Conservation (phyloP, 37 sponge, comb jelly and placozoan species). For the Diacarnus erythraeanus region DNA sequence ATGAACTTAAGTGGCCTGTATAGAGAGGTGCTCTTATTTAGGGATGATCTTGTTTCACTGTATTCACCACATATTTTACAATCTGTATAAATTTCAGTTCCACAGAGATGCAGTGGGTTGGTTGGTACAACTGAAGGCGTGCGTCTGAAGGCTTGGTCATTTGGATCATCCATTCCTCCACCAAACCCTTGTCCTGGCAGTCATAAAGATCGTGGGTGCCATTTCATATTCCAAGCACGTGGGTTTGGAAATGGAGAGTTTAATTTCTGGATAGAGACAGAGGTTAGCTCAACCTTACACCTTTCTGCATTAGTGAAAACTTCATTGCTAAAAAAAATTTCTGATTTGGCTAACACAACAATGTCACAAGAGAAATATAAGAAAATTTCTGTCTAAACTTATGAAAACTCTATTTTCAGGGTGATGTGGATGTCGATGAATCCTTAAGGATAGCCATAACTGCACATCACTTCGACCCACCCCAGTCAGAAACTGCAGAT, state of each 20-base stretch:
- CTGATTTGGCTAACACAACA: no score
- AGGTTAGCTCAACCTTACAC: no score
- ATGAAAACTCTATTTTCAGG: no score
- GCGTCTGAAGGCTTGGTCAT: slow-evolving; percentile 44
- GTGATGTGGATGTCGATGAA: not conserved
- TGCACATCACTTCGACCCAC: slow-evolving; percentile 47
- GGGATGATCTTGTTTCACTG: no score
- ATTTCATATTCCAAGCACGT: slow-evolving; percentile 54
- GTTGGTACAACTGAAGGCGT: slow-evolving; percentile 21
- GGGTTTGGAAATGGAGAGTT: slow-evolving; percentile 38
- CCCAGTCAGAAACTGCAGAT: slow-evolving; percentile 30
- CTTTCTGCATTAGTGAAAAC: no score
- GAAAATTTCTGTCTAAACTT: no score
- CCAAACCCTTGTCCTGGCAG: slow-evolving; percentile 3
- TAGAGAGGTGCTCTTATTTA: no score
- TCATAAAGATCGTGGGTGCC: slow-evolving; percentile 16
- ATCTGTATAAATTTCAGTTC: slow-evolving; percentile 49
- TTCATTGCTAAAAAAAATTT: no score
- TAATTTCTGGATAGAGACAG: slow-evolving; percentile 51
- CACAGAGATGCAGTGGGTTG: slow-evolving; percentile 16
- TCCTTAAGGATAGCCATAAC: slow-evolving; percentile 23
- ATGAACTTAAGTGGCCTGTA: no score
- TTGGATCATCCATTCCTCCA: slow-evolving; percentile 44
- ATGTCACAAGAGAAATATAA: no score
- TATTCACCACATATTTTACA: no score